Conservation (phyloP, 37 sponge, comb jelly and placozoan genomes). For the Dysidea cf. avara region DNA sequence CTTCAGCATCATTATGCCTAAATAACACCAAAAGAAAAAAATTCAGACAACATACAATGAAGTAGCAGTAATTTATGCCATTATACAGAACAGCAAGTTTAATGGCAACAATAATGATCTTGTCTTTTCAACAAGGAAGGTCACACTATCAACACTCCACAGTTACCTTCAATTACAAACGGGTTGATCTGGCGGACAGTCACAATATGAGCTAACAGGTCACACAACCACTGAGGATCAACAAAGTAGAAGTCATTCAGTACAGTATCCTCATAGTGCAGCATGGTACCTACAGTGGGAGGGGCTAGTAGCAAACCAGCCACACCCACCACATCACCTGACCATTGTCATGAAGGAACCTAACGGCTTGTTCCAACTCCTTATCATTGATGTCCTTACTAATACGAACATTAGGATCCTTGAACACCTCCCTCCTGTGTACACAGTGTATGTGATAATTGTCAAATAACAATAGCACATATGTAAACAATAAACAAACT, state of each 20-base stretch:
- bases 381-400: slow-evolving; percentile 40
- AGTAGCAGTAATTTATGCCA: not conserved
- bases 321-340: not conserved
- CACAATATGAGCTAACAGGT: slow-evolving; percentile 84
- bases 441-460: too few species aligned
- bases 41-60: not conserved
- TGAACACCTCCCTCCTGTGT: slow-evolving; percentile 67
- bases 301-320: not conserved
- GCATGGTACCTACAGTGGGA: slow-evolving; percentile 51
- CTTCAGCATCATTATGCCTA: slow-evolving; percentile 68
- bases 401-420: slow-evolving; percentile 46
- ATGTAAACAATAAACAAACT: not conserved
- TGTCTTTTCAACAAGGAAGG: not conserved
- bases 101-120: not conserved
- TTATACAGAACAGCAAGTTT: not conserved
- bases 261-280: slow-evolving; percentile 83
- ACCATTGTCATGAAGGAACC: slow-evolving; percentile 89
- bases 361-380: slow-evolving; percentile 81
- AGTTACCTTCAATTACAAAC: slow-evolving; percentile 62
- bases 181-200: slow-evolving; percentile 78
- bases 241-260: slow-evolving; percentile 85
- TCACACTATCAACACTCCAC: not conserved
- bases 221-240: slow-evolving; percentile 90
- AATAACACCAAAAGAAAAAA: not conserved
- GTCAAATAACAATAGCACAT: not conserved